phyloP scores from a whole-genome alignment of 1,140 invertebrate genomes.

The Lycorma delicatula region DNA sequence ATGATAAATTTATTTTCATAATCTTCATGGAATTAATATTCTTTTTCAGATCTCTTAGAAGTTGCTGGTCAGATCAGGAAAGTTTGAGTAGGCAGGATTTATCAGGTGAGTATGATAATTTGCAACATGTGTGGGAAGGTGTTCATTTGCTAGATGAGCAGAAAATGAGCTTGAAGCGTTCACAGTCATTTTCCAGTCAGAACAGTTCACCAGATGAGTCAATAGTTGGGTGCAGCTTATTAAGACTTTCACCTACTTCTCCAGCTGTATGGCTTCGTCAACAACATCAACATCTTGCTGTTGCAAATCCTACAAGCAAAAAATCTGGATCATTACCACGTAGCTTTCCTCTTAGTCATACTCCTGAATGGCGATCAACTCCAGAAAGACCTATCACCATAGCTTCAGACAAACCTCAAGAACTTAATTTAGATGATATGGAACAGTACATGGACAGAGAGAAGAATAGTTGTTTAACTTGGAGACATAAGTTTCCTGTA shows the following conservation, averaged over 20 bases:
- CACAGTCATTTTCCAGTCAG: conserved; percentile 27
- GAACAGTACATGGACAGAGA: conserved; percentile 43
- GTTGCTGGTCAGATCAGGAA: background rate
- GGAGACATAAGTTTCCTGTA: conserved; percentile 32
- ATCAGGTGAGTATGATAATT: conserved; percentile 43
- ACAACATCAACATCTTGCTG: conserved; percentile 43
- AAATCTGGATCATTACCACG: conserved; percentile 70
- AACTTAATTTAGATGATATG: conserved; percentile 47
- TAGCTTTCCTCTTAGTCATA: conserved; percentile 54
- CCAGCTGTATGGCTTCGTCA: conserved; percentile 52
- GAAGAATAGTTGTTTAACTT: conserved; percentile 40
- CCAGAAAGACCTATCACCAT: conserved; percentile 58
- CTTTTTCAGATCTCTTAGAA: background rate
- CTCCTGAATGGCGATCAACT: conserved; percentile 40
- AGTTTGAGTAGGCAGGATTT: conserved; percentile 14
- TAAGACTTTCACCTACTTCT: conserved; percentile 38
- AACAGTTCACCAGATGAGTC: conserved; percentile 20
- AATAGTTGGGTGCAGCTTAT: conserved; percentile 14
- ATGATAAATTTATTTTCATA: background rate
- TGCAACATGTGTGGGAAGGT: conserved; percentile 41
- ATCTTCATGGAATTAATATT: background rate
- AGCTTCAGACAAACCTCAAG: conserved; percentile 54
- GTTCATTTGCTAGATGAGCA: conserved; percentile 3
- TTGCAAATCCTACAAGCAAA: conserved; percentile 35
- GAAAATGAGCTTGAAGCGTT: conserved; percentile 21